phyloP scores from a whole-genome alignment of 1,140 invertebrate genomes.

The Dufourea novaeangliae region DNA sequence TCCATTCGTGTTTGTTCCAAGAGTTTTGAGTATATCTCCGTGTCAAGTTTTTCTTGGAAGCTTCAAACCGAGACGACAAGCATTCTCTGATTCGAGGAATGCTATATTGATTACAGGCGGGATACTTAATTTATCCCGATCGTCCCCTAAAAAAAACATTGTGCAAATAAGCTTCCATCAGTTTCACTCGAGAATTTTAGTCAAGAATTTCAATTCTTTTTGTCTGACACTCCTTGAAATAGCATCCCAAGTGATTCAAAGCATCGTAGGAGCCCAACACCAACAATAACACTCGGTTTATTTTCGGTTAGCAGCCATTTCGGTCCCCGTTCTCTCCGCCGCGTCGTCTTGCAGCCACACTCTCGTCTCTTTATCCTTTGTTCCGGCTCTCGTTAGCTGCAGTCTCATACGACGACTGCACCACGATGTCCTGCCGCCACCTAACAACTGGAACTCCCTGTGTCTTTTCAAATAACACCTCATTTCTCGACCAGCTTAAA shows the following conservation, averaged over 20 bases:
- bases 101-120: too few relatives aligned
- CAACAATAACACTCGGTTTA: conserved; percentile 37
- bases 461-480: conserved; percentile 21
- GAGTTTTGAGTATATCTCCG: background rate
- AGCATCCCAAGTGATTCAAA: too few relatives aligned
- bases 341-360: background rate
- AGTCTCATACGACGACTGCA: background rate
- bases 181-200: too few relatives aligned
- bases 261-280: background rate
- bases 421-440: conserved; percentile 25
- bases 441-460: conserved; percentile 2
- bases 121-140: too few relatives aligned
- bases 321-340: background rate
- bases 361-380: conserved; percentile 2
- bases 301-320: conserved; percentile 65
- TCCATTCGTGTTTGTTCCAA: background rate
- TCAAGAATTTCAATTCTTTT: too few relatives aligned
- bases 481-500: conserved; percentile 19
- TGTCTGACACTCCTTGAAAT: too few relatives aligned
- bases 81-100: too few relatives aligned
- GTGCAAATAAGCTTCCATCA: too few relatives aligned
- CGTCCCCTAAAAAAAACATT: too few relatives aligned
- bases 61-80: background rate
- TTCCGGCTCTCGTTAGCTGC: background rate
- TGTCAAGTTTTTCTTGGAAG: too few relatives aligned